Base-by-base conservation (phyloP, 2,113 vertebrate genomes). In the Rallus limicola region DNA sequence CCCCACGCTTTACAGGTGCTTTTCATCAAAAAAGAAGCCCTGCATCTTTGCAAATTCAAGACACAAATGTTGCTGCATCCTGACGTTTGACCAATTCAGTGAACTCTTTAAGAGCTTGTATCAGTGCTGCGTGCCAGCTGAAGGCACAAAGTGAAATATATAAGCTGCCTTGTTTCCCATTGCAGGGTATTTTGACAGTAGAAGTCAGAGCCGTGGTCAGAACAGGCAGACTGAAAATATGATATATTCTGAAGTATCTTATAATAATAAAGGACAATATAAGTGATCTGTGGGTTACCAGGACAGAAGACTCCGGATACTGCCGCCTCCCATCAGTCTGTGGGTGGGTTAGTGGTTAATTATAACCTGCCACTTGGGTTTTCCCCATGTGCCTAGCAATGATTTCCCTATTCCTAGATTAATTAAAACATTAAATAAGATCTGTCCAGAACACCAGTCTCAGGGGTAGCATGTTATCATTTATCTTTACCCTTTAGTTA, bases 401-500 rank as follows among this genome's bases (percentile, higher is more conserved):
- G 58, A 76, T 91, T 96, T 92, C 82, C 86, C 77, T 92, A 72
- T 90, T 94, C 93, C 92, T 96, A 76, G 69, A 87, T 91, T 93
- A 97, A 96, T 97, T 96, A 86, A 92, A 92, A 88, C 79, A 86
- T 96, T 96, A 91, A 94, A 92, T 96, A 96, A 96, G 74, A 93
- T 93, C 65, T 79, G 62, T 86, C 65, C 74, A 55, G 84, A 85
- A 26, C 82, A 84, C 53, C 16, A 38, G 17, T 88, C 90, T 90
- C 88, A 40, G 36, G 65, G 69, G 77, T 83, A 88, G n/a, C 1
- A 0, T 71, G 58, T 94, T 94, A 92, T 53, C 92, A 63, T 95
- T 92, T 93, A 62, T 93, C 77, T 62, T 81, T 89, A 88, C 80
- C 82, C 80, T 94, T 95, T 79, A 89, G 88, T 92, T 93, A 79